Percentiles rank a stretch among this genome's conserved stretches.
These are phyloP conservation scores for Columbina picui DNA, from an alignment of 2,113 vertebrate genomes.

Conservation along the genomic window DNA sequence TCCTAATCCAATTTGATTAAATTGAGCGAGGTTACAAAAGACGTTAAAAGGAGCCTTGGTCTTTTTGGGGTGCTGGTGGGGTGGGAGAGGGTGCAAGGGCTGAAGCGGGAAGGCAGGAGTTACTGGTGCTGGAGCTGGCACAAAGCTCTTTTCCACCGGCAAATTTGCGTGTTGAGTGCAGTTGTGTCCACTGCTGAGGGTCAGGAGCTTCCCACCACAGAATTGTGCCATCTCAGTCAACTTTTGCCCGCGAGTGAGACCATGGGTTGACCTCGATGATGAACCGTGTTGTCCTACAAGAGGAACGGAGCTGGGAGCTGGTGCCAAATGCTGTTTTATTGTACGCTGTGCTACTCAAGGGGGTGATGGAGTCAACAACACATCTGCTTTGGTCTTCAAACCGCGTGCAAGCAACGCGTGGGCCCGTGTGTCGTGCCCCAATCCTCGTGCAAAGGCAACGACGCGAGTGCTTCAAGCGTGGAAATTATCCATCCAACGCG, in stretches of 20 bases:
- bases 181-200: background rate
- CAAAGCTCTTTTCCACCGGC: background rate
- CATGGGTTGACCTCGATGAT: background rate
- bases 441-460: background rate
- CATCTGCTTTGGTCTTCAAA: background rate
- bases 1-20: background rate
- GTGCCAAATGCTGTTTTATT: background rate
- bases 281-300: background rate
- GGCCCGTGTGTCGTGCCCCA: accelerated
- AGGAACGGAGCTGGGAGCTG: background rate
- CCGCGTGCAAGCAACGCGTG: accelerated
- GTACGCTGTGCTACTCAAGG: accelerated
- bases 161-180: accelerated
- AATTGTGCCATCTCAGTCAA: accelerated
- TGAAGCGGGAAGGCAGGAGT: background rate
- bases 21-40: accelerated
- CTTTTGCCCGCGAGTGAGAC: background rate
- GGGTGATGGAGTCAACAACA: background rate
- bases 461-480: accelerated
- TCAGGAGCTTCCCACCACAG: background rate
- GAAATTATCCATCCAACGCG: accelerated
- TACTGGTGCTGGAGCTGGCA: background rate
- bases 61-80: background rate
- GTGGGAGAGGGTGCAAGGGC: background rate
- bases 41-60: accelerated